These are phyloP conservation scores for Pandemis heparana DNA, from an alignment of 2,888 invertebrate genomes.

Conservation along the genomic window DNA sequence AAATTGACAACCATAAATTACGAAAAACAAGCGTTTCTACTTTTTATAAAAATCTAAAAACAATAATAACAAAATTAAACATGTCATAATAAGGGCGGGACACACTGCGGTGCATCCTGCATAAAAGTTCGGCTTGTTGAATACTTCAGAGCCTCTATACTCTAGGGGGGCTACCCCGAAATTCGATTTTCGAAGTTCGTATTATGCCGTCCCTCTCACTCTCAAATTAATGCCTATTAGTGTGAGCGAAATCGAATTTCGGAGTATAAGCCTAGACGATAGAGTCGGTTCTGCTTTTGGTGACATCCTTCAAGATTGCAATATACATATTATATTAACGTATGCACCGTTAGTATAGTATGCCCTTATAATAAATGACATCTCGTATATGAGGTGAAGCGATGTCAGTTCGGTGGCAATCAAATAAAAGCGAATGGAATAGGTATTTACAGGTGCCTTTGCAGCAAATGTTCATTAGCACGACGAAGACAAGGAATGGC, in stretches of 20 bases:
- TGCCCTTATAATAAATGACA: neutral
- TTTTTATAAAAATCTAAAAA: conserved; percentile 36
- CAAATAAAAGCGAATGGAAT: conserved; percentile 9
- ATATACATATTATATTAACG: neutral
- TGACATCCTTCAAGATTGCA: too few species aligned
- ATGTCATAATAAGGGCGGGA: neutral
- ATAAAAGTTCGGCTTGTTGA: neutral
- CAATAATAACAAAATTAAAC: conserved; percentile 9
- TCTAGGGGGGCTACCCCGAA: too few species aligned
- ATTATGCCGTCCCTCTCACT: too few species aligned
- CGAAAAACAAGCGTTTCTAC: conserved; percentile 33
- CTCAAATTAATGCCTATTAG: too few species aligned
- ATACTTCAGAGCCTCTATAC: too few species aligned
- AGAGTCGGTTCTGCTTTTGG: too few species aligned
- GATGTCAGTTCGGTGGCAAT: conserved; percentile 12
- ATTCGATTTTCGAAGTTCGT: too few species aligned
- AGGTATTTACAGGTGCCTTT: conserved; percentile 8
- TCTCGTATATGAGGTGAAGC: conserved; percentile 10
- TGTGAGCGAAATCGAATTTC: too few species aligned
- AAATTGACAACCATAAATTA: conserved; percentile 43
- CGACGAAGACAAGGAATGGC: neutral
- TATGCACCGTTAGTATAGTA: too few species aligned
- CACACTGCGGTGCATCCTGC: neutral
- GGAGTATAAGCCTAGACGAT: too few species aligned
- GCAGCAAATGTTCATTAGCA: neutral